A percentile compares a stretch with the other conserved stretches of the same genome.
Evolutionary conservation across 2,888 invertebrate species (phyloP).

Genomic region (Xestia ashworthii): DNA sequence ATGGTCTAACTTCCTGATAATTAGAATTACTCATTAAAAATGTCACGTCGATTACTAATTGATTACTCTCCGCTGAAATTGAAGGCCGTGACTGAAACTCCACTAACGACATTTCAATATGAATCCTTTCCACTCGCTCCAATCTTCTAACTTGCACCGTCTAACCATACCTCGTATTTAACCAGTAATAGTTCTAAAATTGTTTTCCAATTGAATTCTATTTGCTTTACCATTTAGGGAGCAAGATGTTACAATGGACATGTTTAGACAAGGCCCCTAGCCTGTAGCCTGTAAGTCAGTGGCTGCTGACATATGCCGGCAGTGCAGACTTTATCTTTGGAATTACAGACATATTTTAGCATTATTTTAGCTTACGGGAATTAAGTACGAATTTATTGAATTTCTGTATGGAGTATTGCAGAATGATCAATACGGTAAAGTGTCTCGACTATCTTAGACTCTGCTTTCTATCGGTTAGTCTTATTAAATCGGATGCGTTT

Average conservation of each 20-base stretch:
- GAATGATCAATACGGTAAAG: not conserved
- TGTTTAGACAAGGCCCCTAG: constrained; percentile 17
- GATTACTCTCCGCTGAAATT: too few relatives aligned
- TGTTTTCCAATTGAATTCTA: constrained; percentile 55
- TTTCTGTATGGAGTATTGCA: not conserved
- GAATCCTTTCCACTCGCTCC: not conserved
- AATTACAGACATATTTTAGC: constrained; percentile 27
- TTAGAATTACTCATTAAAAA: not conserved
- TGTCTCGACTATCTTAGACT: not conserved
- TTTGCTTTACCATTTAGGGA: constrained; percentile 53
- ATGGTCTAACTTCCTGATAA: not conserved
- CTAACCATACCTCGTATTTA: constrained; percentile 20
- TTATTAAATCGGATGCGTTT: not conserved
- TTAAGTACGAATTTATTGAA: constrained; percentile 3
- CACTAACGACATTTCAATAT: not conserved
- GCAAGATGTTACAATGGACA: constrained; percentile 33
- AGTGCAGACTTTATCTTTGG: constrained; percentile 31
- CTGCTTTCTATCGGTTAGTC: not conserved
- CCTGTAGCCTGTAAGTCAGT: not conserved
- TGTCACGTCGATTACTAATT: too few relatives aligned
- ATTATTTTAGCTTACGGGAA: constrained; percentile 19
- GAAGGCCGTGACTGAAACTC: not conserved
- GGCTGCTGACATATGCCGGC: constrained; percentile 40
- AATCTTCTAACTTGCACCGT: constrained; percentile 18
- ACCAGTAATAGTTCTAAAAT: constrained; percentile 57